phyloP scores from a whole-genome alignment of 2,113 vertebrate genomes.

The Triplophysa rosa region DNA sequence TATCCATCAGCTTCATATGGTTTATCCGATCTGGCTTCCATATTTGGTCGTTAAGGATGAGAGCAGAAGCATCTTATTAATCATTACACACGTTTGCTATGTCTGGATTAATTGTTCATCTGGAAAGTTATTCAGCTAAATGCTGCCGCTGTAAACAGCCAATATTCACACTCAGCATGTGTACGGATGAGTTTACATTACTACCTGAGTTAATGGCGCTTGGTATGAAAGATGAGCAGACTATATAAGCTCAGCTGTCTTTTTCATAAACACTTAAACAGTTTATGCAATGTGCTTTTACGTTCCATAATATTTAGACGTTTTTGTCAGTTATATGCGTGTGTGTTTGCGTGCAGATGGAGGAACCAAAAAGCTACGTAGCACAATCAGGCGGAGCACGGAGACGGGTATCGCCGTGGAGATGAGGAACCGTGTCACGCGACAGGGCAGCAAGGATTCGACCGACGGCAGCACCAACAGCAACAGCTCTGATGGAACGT shows the following conservation, averaged over 20 bases:
- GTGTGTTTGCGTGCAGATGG: constrained; percentile 75
- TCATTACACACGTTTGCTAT: constrained; percentile 1
- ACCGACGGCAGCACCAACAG: constrained; percentile 98
- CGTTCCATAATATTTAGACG: background rate
- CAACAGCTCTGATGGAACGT: constrained; percentile 98
- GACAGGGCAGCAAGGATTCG: constrained; percentile 95
- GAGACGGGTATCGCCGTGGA: constrained; percentile 98
- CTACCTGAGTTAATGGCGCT: background rate
- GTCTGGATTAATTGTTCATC: constrained; percentile 4
- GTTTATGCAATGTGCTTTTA: background rate
- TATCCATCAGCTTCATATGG: background rate
- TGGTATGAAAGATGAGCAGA: constrained; percentile 17
- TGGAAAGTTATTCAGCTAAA: constrained; percentile 7
- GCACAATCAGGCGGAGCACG: constrained; percentile 94
- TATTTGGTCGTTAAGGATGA: constrained; percentile 31
- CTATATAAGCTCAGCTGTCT: background rate
- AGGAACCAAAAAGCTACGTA: constrained; percentile 93
- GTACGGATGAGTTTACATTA: constrained; percentile 21
- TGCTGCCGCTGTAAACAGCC: constrained; percentile 24
- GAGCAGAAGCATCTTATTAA: background rate
- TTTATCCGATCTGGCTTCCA: constrained; percentile 20
- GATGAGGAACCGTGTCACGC: constrained; percentile 92
- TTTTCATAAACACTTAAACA: constrained; percentile 19
- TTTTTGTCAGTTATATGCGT: constrained; percentile 1
- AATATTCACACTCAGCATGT: background rate